These are phyloP conservation scores for Mactra quadrangularis DNA, from an alignment of 1,140 invertebrate species.

Conservation along the genomic window DNA sequence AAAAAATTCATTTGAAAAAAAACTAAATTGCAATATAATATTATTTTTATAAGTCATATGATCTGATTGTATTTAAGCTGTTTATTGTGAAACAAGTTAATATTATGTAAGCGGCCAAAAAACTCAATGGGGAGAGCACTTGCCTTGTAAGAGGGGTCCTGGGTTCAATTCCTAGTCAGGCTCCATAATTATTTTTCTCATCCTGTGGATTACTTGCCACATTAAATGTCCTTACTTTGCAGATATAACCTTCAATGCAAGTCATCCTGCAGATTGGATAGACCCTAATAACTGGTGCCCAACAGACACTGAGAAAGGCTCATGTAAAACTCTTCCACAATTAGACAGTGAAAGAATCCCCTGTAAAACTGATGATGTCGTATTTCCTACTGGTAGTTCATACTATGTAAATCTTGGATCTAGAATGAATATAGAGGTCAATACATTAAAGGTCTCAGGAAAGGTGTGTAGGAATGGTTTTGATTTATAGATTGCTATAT, in stretches of 20 bases:
- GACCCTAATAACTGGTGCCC: conserved; percentile 78
- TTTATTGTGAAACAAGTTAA: too few relatives aligned
- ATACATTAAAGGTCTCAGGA: conserved; percentile 75
- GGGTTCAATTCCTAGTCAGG: too few relatives aligned
- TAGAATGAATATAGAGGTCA: conserved; percentile 65
- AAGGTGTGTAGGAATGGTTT: conserved; percentile 65
- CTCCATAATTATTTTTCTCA: too few relatives aligned
- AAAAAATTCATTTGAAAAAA: too few relatives aligned
- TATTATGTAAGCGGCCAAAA: too few relatives aligned
- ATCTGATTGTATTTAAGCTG: too few relatives aligned
- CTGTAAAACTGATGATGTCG: conserved; percentile 73
- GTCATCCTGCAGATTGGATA: conserved; percentile 72
- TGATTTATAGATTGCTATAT: too few relatives aligned
- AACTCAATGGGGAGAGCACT: too few relatives aligned
- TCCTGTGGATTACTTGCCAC: too few relatives aligned
- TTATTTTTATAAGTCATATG: too few relatives aligned
- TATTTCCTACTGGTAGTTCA: conserved; percentile 74
- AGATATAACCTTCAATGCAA: conserved; percentile 74
- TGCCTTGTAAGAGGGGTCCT: too few relatives aligned
- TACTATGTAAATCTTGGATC: conserved; percentile 73
- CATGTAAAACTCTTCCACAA: conserved; percentile 52
- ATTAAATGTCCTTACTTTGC: conserved; percentile 12
- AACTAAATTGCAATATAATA: too few relatives aligned
- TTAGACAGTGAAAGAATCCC: conserved; percentile 77
- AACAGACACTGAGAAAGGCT: conserved; percentile 63